Base-by-base conservation (phyloP, 1,140 invertebrate genomes). In the Euschistus heros region DNA sequence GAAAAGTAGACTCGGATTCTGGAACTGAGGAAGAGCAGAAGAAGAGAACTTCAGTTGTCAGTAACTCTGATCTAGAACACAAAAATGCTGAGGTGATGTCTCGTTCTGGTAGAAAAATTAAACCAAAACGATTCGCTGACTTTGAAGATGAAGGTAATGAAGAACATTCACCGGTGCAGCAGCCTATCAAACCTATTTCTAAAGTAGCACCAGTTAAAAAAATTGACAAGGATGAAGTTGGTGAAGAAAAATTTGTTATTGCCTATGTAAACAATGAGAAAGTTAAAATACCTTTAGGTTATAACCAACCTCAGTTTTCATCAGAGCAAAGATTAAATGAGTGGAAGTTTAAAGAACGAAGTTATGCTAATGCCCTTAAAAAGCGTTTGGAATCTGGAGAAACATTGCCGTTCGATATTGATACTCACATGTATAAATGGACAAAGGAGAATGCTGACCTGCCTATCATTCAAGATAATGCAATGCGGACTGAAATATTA, bases 31-130 rank as follows among this genome's bases (percentile, higher is more conserved):
- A 55, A 37, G 33, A 54, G 10, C 8, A 37, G 8, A 52, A 57
- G 22, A 33, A 30, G 30, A 20, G 26, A 26, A n/a, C n/a, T 30
- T 30, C 46, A 33, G 44, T n/a, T 50, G 2, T 26, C 10, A 42
- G 33, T n/a, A 65, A 37, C 20, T n/a, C 50, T 18, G n/a, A 65
- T 22, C 18, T n/a, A 26, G 33, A 67, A 47, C 18, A 20, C 24
- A 50, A 24, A 37, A 27, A 18, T 50, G 26, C 55, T 33, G 84
- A 87, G 72, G 74, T 84, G 17, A 80, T 84, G 5, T 87, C 85
- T 72, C 80, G 86, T 26, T 88, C 86, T 72, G 86, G 86, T 0
- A 79, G 88, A 30, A 89, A 87, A 76, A 85, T 88, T 65, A 86
- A 86, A 72, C 84, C 83, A 0, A 88, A 88, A 72, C 78, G 70